Conservation (phyloP, 2,797 vertebrate genomes). For the Hydrophis major region DNA sequence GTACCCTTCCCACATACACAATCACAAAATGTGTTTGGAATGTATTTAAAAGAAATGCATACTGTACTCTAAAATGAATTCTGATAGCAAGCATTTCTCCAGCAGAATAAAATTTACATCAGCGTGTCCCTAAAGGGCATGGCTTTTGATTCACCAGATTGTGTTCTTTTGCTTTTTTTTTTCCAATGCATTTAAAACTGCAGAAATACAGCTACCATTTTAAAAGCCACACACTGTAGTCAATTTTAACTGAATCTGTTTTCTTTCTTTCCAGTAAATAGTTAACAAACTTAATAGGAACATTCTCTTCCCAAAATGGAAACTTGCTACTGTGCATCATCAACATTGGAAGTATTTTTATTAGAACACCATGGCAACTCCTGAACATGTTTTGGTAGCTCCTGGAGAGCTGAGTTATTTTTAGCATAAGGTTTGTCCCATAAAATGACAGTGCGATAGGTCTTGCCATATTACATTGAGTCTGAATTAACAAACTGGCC, state of each 20-base stretch:
- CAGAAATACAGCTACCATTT: not conserved
- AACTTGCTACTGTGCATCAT: conserved; percentile 1
- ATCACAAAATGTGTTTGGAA: not conserved
- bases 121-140: not conserved
- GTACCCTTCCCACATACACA: too few species aligned
- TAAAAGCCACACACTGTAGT: not conserved
- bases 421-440: not conserved
- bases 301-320: conserved; percentile 13
- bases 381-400: conserved; percentile 15
- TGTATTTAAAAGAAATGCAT: not conserved
- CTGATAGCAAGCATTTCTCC: not conserved
- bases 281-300: conserved; percentile 9
- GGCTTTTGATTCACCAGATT: not conserved
- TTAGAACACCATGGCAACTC: conserved; percentile 23
- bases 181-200: not conserved
- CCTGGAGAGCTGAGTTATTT: conserved; percentile 13
- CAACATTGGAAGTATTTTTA: conserved; percentile 25
- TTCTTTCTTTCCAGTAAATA: not conserved
- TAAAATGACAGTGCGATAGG: not conserved
- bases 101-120: not conserved
- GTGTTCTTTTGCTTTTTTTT: not conserved
- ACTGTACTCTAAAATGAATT: not conserved
- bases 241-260: not conserved
- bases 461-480: not conserved
- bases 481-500: not conserved